These are phyloP conservation scores for Halcyon senegalensis DNA, from an alignment of 2,113 vertebrate genomes.

Conservation along the genomic window DNA sequence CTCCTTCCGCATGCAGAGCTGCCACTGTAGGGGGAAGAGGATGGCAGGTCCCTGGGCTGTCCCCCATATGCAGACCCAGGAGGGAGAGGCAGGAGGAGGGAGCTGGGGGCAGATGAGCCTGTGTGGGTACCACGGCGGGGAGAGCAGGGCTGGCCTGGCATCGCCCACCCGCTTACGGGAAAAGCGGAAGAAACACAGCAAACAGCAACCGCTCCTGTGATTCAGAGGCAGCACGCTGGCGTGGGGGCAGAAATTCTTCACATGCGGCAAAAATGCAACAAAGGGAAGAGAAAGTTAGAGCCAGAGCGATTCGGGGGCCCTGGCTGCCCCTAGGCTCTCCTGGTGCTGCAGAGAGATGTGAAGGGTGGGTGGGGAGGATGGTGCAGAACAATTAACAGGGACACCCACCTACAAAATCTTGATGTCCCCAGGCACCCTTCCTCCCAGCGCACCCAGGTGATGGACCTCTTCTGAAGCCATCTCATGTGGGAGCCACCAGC, in stretches of 20 bases:
- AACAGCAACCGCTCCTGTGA: neutral
- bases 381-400: neutral
- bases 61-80: fast-evolving
- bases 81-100: neutral
- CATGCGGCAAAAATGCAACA: neutral
- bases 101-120: neutral
- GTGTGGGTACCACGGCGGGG: fast-evolving
- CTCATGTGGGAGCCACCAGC: fast-evolving
- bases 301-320: neutral
- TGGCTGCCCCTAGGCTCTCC: neutral
- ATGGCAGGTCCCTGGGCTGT: neutral
- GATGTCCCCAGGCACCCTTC: neutral
- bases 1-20: neutral
- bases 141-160: neutral
- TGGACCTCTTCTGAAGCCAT: neutral
- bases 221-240: neutral
- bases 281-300: neutral
- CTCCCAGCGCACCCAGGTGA: fast-evolving
- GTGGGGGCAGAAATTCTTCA: neutral
- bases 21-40: neutral
- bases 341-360: neutral
- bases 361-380: fast-evolving
- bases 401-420: neutral
- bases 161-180: neutral
- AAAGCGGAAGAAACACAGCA: neutral